phyloP scores from a whole-genome alignment of 1,140 invertebrate genomes.

The Alviniconcha marisindica region DNA sequence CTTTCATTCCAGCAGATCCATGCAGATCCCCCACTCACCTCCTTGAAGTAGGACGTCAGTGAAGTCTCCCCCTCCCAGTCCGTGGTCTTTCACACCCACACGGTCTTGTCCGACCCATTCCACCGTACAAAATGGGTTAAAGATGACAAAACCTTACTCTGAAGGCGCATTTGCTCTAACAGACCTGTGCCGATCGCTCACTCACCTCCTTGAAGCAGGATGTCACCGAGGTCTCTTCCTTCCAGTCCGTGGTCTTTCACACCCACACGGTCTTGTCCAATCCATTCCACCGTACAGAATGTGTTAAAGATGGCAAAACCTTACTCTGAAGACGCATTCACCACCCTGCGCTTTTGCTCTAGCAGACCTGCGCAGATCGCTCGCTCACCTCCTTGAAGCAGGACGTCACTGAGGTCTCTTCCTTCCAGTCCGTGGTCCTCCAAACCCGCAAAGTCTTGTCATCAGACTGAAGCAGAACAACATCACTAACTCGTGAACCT shows the following conservation, averaged over 20 bases:
- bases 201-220: constrained; percentile 92
- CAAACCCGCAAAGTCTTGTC: constrained; percentile 96
- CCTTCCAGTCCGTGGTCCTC: constrained; percentile 95
- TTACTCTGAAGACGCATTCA: no score
- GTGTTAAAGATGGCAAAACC: no score
- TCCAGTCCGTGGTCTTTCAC: constrained; percentile 97
- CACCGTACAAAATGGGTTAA: no score
- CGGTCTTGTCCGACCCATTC: constrained; percentile 95
- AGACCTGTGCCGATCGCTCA: no score
- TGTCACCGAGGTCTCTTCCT: constrained; percentile 87
- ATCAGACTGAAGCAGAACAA: constrained; percentile 82
- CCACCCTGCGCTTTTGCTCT: no score
- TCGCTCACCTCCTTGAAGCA: constrained; percentile 88
- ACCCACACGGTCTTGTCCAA: constrained; percentile 95
- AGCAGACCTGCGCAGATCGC: no score
- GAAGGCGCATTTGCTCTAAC: no score
- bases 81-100: constrained; percentile 94
- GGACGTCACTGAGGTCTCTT: constrained; percentile 89
- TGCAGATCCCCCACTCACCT: constrained; percentile 81
- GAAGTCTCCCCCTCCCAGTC: constrained; percentile 93
- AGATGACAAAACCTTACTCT: no score
- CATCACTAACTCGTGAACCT: not conserved
- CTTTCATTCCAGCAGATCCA: no score
- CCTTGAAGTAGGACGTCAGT: constrained; percentile 94
- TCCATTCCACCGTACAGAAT: no score